phyloP scores from a whole-genome alignment of 2,113 vertebrate genomes.

The Eira barbara region DNA sequence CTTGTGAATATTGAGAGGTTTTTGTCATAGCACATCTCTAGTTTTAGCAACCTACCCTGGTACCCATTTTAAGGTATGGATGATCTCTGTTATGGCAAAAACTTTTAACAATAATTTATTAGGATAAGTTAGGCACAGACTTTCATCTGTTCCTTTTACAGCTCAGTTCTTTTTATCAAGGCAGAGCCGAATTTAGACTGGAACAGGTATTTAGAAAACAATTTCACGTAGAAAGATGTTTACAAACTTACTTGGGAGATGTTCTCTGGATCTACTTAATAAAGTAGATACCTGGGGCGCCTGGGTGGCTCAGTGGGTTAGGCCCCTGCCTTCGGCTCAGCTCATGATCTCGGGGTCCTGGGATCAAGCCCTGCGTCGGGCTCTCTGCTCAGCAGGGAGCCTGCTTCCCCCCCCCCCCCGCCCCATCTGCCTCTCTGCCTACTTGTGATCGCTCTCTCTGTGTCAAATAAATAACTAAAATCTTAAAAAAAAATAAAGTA shows the following conservation, averaged over 20 bases:
- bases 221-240: background rate
- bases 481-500: background rate
- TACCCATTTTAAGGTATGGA: background rate
- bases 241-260: background rate
- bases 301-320: no score
- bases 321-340: no score
- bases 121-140: background rate
- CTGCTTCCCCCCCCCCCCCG: no score
- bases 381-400: no score
- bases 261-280: background rate
- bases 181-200: background rate
- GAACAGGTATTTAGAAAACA: background rate
- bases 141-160: background rate
- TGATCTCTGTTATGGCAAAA: background rate
- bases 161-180: background rate
- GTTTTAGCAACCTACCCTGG: background rate
- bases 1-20: background rate
- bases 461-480: no score
- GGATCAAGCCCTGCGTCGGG: no score
- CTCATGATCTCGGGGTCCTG: no score
- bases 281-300: background rate
- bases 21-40: background rate
- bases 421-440: no score
- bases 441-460: no score
- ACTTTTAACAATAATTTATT: background rate